Evolutionary conservation across 1,140 invertebrate genomes (phyloP).

Genomic region (Magallana gigas): DNA sequence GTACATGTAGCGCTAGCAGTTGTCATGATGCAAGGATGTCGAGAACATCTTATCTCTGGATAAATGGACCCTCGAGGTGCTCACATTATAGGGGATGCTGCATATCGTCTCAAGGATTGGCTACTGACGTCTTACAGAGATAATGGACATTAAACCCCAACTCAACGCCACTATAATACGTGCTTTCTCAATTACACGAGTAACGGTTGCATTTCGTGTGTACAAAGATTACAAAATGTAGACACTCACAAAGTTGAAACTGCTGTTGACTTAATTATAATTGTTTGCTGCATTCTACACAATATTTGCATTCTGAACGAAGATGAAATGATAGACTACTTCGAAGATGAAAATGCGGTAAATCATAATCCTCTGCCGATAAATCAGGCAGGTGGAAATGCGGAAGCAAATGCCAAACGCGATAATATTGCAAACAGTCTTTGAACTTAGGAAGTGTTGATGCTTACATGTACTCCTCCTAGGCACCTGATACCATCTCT

Average conservation of each 20-base stretch:
- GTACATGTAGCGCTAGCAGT: slow-evolving; percentile 39
- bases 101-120: slow-evolving; percentile 55
- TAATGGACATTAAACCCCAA: slow-evolving; percentile 61
- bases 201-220: slow-evolving; percentile 69
- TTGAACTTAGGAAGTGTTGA: neutral
- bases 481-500: no score
- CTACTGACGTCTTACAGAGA: slow-evolving; percentile 52
- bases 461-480: no score
- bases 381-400: slow-evolving; percentile 1
- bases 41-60: slow-evolving; percentile 59
- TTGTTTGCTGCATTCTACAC: slow-evolving; percentile 72
- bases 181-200: slow-evolving; percentile 59
- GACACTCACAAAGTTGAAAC: slow-evolving; percentile 68
- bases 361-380: neutral
- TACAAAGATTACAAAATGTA: slow-evolving; percentile 61
- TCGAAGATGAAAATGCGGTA: slow-evolving; percentile 31
- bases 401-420: neutral
- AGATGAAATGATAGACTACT: slow-evolving; percentile 42
- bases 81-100: slow-evolving; percentile 55
- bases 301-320: slow-evolving; percentile 69
- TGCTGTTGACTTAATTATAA: slow-evolving; percentile 50
- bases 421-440: neutral
- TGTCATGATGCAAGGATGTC: slow-evolving; percentile 55
- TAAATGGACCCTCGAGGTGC: slow-evolving; percentile 17
- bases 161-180: slow-evolving; percentile 69